Percentiles rank a stretch among this genome's conserved stretches.
These are phyloP conservation scores for Zenarchopterus dispar DNA, from an alignment of 2,797 vertebrate genomes.

Conservation along the genomic window DNA sequence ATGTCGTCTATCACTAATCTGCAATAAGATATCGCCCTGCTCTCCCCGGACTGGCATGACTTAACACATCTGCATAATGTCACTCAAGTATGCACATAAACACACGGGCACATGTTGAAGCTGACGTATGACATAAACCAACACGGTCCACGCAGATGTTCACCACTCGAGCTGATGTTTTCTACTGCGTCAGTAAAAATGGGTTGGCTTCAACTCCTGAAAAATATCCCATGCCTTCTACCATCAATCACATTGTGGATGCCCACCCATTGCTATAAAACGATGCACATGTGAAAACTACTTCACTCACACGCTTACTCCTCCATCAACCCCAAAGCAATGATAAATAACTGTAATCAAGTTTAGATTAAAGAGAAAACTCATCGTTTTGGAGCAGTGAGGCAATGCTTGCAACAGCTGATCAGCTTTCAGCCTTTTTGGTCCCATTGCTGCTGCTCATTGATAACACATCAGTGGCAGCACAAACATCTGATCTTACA, in stretches of 20 bases:
- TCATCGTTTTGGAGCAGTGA: not conserved
- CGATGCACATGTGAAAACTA: slow-evolving; percentile 37
- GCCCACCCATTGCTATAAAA: slow-evolving; percentile 22
- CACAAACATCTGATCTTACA: not conserved
- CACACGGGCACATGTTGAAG: slow-evolving; percentile 32
- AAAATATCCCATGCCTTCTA: slow-evolving; percentile 31
- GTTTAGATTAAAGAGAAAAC: slow-evolving; percentile 12
- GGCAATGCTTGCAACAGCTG: slow-evolving; percentile 12
- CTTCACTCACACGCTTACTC: slow-evolving; percentile 26
- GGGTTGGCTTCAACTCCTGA: slow-evolving; percentile 48
- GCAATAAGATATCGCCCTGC: slow-evolving; percentile 15
- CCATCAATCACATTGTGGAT: slow-evolving; percentile 51
- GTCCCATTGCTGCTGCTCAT: slow-evolving; percentile 8
- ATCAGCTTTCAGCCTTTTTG: slow-evolving; percentile 21
- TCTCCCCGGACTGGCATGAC: slow-evolving; percentile 18
- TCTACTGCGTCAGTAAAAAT: slow-evolving; percentile 47
- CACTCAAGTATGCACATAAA: slow-evolving; percentile 30
- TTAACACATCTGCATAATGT: slow-evolving; percentile 54
- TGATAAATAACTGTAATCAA: slow-evolving; percentile 38
- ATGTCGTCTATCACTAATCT: slow-evolving; percentile 25
- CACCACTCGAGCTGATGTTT: slow-evolving; percentile 17
- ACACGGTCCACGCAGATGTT: slow-evolving; percentile 49
- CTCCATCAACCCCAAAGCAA: slow-evolving; percentile 17
- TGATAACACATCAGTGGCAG: slow-evolving; percentile 11
- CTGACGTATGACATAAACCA: slow-evolving; percentile 40